A percentile compares a stretch with the other conserved stretches of the same genome.
Evolutionary conservation across 1,140 invertebrate species (phyloP).

Genomic region (Steinernema feltiae): DNA sequence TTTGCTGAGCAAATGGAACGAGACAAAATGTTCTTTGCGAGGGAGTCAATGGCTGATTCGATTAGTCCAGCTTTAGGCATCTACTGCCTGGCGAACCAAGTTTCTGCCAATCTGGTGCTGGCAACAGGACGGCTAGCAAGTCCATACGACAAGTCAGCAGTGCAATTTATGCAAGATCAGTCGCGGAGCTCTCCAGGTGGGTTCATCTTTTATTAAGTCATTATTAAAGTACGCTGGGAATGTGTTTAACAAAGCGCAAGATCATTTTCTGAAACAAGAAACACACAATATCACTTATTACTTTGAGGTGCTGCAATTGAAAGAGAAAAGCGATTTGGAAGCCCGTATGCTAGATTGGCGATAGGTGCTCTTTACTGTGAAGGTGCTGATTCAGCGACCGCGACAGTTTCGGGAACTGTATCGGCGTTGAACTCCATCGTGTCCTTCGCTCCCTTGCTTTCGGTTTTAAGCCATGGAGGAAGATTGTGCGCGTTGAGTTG

Average conservation of each 20-base stretch:
- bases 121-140: conserved; percentile 27
- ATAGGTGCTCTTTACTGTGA: not conserved
- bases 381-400: conserved; percentile 16
- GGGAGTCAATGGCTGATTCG: conserved; percentile 18
- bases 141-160: conserved; percentile 29
- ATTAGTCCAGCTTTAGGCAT: not conserved
- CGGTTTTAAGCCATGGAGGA: conserved; percentile 5
- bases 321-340: not conserved
- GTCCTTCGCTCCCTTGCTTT: conserved; percentile 20
- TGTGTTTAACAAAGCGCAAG: not conserved
- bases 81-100: conserved; percentile 27
- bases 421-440: conserved; percentile 43
- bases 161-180: not conserved
- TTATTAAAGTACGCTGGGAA: not conserved
- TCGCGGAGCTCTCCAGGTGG: not conserved
- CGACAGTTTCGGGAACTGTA: conserved; percentile 32
- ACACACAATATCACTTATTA: not conserved
- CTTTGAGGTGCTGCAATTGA: not conserved
- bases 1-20: conserved; percentile 38
- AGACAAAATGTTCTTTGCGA: conserved; percentile 36
- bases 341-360: conserved; percentile 5
- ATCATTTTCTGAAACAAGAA: not conserved
- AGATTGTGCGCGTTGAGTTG: conserved; percentile 2
- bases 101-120: conserved; percentile 27
- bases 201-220: not conserved